Evolutionary conservation across 2,888 invertebrate species (phyloP), one percentile per base, ranked within the genome.

Genomic region (Polia nebulosa): DNA sequence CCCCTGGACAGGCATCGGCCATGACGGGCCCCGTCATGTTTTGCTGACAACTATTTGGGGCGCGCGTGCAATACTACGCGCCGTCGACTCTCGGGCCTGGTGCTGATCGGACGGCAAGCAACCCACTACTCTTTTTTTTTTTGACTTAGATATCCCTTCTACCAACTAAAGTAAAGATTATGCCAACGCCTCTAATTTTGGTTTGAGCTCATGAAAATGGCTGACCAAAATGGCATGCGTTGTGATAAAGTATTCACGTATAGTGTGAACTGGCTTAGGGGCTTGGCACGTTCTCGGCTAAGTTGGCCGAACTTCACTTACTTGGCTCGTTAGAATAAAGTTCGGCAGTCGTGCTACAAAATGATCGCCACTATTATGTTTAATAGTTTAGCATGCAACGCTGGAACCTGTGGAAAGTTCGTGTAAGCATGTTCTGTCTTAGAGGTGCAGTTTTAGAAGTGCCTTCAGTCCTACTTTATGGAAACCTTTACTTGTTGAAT

Each of bases 281-380:
- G 59, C 57, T 73, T 84, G 84, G 86, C 86, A 85, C 84, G 83
- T 85, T 83, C 73, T 76, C 78, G 70, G 34, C 45, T 64, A 85
- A 86, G 65, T 81, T 83, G 13, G 8, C 17, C 61, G 34, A 80
- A 83, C 77, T 87, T 85, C 68, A 80, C 83, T 85, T 86, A 85
- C 80, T 88, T 84, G 84, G 85, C 81, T 89, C 87, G 91, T 91
- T 91, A 90, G 77, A 81, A 75, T 79, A 76, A 85, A 87, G 86
- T 85, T 87, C 74, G 67, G 71, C 53, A 55, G 62, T 52, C 13
- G 52, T 27, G 64, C 44, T 56, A 60, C 63, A 78, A 72, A 77
- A 81, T 72, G 17, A 64, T 64, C 53, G 47, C 55, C 27, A 36
- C 51, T 81, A 78, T 77, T 72, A 72, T 78, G 41, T 67, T 74